Conservation (phyloP, 2,888 invertebrate species). For the Cantharis rufa region DNA sequence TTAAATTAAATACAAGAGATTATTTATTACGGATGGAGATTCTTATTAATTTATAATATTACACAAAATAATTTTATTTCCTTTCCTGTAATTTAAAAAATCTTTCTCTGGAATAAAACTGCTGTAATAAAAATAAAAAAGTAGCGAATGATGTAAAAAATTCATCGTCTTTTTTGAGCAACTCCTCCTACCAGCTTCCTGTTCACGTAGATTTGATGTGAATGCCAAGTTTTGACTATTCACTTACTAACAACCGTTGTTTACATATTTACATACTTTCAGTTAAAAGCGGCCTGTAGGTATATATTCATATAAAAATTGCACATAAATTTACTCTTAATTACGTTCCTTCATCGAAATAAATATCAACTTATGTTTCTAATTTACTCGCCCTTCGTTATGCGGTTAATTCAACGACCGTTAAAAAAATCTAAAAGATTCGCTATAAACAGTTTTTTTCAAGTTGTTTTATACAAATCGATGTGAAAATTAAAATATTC, state of each 20-base stretch:
- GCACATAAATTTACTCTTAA: background rate
- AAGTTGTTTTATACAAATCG: background rate
- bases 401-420: background rate
- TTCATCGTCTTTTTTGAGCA: constrained; percentile 9
- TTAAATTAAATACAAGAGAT: background rate
- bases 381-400: background rate
- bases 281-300: background rate
- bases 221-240: constrained; percentile 12
- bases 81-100: background rate
- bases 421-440: background rate
- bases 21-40: background rate
- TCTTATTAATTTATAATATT: background rate
- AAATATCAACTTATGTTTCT: background rate
- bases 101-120: constrained; percentile 8
- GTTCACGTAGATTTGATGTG: constrained; percentile 5
- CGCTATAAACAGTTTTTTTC: background rate
- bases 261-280: constrained; percentile 10
- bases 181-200: constrained; percentile 11
- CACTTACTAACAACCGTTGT: constrained; percentile 7
- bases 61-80: background rate
- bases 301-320: background rate
- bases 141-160: constrained; percentile 10
- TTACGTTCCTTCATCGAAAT: background rate
- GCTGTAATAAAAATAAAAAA: constrained; percentile 1
- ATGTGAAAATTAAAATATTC: background rate